Percentiles rank a stretch among this genome's conserved stretches.
Evolutionary conservation across 2,888 invertebrate genomes (phyloP).

Genomic region (Erannis defoliaria): DNA sequence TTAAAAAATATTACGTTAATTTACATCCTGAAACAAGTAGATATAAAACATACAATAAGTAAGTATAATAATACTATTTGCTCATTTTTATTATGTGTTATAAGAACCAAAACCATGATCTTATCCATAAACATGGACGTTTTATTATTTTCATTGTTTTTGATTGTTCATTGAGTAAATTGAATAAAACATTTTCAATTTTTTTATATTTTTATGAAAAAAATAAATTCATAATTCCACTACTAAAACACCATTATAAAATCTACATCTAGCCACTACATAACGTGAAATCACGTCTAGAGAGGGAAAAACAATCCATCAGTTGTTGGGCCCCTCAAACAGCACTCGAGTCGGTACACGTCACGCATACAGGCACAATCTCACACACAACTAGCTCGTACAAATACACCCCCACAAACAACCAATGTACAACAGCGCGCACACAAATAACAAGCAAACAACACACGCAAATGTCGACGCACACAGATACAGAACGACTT

Average conservation of each 20-base stretch:
- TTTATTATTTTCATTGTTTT: neutral
- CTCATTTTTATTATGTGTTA: too few relatives aligned
- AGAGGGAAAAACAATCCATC: slow-evolving; percentile 67
- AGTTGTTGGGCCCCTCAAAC: slow-evolving; percentile 60
- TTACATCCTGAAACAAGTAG: neutral
- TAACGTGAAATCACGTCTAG: slow-evolving; percentile 59
- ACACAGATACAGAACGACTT: slow-evolving; percentile 31
- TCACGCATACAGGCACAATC: slow-evolving; percentile 40
- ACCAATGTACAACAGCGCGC: slow-evolving; percentile 20
- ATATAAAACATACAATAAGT: neutral
- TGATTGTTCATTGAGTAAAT: neutral
- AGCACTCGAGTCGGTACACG: slow-evolving; percentile 55
- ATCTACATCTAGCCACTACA: slow-evolving; percentile 52
- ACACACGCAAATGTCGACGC: slow-evolving; percentile 40
- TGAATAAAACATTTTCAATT: neutral
- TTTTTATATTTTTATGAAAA: too few relatives aligned
- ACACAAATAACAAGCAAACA: slow-evolving; percentile 36
- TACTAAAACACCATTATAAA: slow-evolving; percentile 16
- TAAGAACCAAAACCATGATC: too few relatives aligned
- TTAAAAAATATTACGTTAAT: slow-evolving; percentile 42
- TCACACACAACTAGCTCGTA: slow-evolving; percentile 35
- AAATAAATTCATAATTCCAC: neutral
- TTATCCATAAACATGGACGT: neutral
- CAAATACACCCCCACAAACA: slow-evolving; percentile 32
- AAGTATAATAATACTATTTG: neutral